Base-by-base conservation (phyloP, 30 jellyfish, hydroid and myxozoan genomes). In the Pelagia noctiluca region DNA sequence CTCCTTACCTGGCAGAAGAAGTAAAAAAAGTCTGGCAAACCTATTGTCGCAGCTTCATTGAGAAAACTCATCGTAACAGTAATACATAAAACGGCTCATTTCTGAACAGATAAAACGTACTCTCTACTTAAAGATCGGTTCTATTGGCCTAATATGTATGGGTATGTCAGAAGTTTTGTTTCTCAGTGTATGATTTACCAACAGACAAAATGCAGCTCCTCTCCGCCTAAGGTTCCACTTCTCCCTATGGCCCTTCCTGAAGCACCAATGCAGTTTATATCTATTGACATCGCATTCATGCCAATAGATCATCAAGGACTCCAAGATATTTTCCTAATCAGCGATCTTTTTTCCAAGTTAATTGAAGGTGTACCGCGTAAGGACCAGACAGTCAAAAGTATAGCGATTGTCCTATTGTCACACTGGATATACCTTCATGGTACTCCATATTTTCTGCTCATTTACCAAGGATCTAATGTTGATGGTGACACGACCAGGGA, bases 181-280 rank as follows among this genome's bases (percentile, higher is more conserved):
- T 37, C 82, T 1, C 64, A 35, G 63, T 82, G 87, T 70, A 33
- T 24, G 23, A 32, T 34, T 75, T 82, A 80, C 64, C 93, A 82
- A 70, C 48, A 82, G 62, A 13, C 91, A 38, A 81, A 81, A 50
- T 81, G 80, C 50, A 76, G 10, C 46, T 25, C 91, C 46, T 2
- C 85, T 26, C 91, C 91, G 52, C 91, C 91, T 0, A 81, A 81
- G 49, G 91, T 85, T n/a, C 87, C 87, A 16, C 71, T 66, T 3
- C 4, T 54, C 4, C 93, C 62, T 25, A 82, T 82, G 87, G 69
- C 69, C 30, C 25, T 82, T 8, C 86, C 86, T 19, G 25, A 68
- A 18, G 93, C 82, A 31, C 88, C 88, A 36, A 77, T 60, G 88
- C 88, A 77, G 30, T 66, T 70, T 35, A 70, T 70, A 7, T 7